Conservation (phyloP, 2,888 invertebrate genomes). For the Nephrotoma guestfalica region DNA sequence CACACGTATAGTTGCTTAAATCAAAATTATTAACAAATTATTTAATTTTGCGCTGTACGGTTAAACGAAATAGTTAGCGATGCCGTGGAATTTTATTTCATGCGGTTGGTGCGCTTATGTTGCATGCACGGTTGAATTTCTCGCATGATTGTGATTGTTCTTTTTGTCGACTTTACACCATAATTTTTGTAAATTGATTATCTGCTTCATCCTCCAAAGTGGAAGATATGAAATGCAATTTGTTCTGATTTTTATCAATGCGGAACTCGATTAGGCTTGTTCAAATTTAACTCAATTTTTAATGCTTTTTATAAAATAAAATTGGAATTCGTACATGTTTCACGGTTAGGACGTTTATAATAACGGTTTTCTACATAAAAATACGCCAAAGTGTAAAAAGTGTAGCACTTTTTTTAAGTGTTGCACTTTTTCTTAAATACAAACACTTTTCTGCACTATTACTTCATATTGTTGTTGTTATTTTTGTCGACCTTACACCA, state of each 20-base stretch:
- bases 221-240: too few species aligned
- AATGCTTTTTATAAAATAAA: too few species aligned
- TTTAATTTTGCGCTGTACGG: background rate
- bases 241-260: too few species aligned
- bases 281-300: too few species aligned
- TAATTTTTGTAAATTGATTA: background rate
- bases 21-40: background rate
- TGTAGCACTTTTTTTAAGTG: background rate
- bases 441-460: background rate
- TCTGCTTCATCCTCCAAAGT: background rate
- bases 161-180: background rate
- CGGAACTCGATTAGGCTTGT: too few species aligned
- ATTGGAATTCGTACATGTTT: too few species aligned
- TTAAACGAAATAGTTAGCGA: background rate
- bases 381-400: background rate
- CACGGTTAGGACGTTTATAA: background rate
- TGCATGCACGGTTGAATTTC: background rate
- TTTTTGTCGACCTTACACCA: background rate
- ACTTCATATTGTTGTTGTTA: background rate
- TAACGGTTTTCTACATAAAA: background rate
- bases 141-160: background rate
- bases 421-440: background rate
- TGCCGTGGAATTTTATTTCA: background rate
- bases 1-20: background rate
- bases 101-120: background rate